A percentile compares a stretch with the other conserved stretches of the same genome.
Conservation (phyloP, 2,113 vertebrate genomes). For the Alligator sinensis region DNA sequence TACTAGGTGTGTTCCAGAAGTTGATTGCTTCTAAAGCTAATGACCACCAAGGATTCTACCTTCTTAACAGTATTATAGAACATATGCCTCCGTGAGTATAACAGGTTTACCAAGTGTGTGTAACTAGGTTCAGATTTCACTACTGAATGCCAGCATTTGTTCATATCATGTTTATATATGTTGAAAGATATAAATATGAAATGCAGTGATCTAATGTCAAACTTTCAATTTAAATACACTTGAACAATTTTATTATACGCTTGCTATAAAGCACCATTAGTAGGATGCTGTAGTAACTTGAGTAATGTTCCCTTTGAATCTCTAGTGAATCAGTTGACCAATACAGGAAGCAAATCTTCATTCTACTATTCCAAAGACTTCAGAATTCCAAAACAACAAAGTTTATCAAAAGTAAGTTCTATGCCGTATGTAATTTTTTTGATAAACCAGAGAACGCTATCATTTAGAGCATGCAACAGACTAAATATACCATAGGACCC, state of each 20-base stretch:
- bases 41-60: constrained; percentile 98
- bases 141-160: background rate
- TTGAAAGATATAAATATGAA: background rate
- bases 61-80: constrained; percentile 97
- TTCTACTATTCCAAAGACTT: constrained; percentile 97
- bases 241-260: background rate
- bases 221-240: background rate
- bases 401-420: constrained; percentile 97
- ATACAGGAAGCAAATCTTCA: constrained; percentile 98
- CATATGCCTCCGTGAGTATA: constrained; percentile 94
- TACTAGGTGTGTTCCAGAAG: constrained; percentile 98
- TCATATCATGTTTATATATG: background rate
- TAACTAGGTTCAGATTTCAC: background rate
- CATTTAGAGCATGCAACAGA: background rate
- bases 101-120: background rate
- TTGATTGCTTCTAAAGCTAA: constrained; percentile 97
- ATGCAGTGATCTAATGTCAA: background rate
- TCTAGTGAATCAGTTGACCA: constrained; percentile 91
- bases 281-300: background rate
- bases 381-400: constrained; percentile 99
- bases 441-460: background rate
- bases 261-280: background rate
- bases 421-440: background rate
- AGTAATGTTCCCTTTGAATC: constrained; percentile 45
- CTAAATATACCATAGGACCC: rapidly evolving